Percentiles rank a stretch among this genome's conserved stretches.
Evolutionary conservation across 2,888 invertebrate species (phyloP).

Genomic region (Phragmatobia fuliginosa): DNA sequence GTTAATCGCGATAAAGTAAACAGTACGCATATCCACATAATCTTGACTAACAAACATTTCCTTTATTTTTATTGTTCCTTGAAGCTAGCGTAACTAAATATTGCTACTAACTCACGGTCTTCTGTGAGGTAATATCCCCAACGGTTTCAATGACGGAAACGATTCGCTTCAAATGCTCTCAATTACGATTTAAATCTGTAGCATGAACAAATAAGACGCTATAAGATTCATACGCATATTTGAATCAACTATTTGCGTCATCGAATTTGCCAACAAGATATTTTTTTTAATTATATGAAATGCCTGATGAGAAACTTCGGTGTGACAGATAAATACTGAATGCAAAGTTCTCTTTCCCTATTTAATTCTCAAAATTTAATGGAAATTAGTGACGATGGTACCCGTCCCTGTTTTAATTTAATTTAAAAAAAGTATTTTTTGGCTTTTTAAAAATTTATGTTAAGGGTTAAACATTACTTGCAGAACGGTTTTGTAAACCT

Average conservation of each 20-base stretch:
- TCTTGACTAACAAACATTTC: not conserved
- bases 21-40: not conserved
- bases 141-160: not conserved
- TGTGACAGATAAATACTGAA: conserved; percentile 25
- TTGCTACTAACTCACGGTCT: not conserved
- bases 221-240: not conserved
- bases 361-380: conserved; percentile 61
- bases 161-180: not conserved
- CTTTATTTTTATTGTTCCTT: not conserved
- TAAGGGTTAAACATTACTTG: too few relatives aligned
- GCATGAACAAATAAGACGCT: not conserved
- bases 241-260: too few relatives aligned
- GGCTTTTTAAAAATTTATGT: too few relatives aligned
- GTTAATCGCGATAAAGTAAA: not conserved
- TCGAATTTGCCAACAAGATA: not conserved
- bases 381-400: too few relatives aligned
- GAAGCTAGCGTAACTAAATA: not conserved
- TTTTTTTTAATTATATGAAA: not conserved
- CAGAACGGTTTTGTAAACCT: too few relatives aligned
- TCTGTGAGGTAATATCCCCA: not conserved
- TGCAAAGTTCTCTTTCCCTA: conserved; percentile 60
- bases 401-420: conserved; percentile 11
- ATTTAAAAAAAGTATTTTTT: too few relatives aligned
- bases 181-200: not conserved
- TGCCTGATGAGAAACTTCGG: not conserved